These are phyloP conservation scores for Macrosteles quadrilineatus DNA, from an alignment of 1,140 invertebrate genomes.

Conservation along the genomic window DNA sequence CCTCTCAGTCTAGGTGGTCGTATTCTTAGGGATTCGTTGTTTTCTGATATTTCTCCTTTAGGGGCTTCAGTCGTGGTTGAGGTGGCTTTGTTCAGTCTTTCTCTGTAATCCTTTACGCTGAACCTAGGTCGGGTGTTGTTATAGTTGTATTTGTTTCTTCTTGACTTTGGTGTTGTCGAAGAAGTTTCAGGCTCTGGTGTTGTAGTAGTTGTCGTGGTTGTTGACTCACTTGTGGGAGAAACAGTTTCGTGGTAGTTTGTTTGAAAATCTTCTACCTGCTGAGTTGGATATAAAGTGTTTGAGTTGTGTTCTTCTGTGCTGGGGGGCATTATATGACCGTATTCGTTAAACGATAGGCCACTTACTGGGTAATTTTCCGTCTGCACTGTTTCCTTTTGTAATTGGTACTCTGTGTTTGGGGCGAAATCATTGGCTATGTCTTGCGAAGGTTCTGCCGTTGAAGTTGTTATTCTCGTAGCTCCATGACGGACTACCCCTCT, in stretches of 20 bases:
- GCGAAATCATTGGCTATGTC: neutral
- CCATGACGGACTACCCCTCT: conserved; percentile 2
- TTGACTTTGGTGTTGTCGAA: neutral
- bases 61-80: conserved; percentile 40
- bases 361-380: conserved; percentile 10
- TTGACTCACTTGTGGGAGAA: conserved; percentile 22
- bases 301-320: neutral
- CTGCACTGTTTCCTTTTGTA: neutral
- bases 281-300: conserved; percentile 18
- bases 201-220: conserved; percentile 29
- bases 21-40: conserved; percentile 20
- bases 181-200: neutral
- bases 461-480: neutral
- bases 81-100: conserved; percentile 48
- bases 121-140: conserved; percentile 42
- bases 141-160: conserved; percentile 41
- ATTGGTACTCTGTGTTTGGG: conserved; percentile 7
- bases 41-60: neutral
- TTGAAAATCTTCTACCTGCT: neutral
- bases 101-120: conserved; percentile 53
- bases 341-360: conserved; percentile 15
- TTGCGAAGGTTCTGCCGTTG: conserved; percentile 4
- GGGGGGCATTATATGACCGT: conserved; percentile 5
- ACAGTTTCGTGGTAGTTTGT: conserved; percentile 1
- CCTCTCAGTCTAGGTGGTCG: conserved; percentile 17